Conservation (phyloP, 2,113 vertebrate genomes). For the Pangasianodon hypophthalmus region DNA sequence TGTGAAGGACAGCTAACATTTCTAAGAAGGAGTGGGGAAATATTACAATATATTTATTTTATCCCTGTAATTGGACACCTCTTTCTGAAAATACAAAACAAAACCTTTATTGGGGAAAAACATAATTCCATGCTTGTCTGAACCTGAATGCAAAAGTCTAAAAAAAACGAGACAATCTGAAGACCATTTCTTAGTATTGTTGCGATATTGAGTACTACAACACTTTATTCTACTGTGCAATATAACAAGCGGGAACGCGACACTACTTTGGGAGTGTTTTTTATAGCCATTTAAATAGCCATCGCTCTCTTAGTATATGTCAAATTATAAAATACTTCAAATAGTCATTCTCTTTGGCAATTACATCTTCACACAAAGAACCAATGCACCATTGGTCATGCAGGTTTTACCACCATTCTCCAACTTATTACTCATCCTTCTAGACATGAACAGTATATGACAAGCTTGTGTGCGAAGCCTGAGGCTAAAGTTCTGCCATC, state of each 20-base stretch:
- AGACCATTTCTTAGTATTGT: not conserved
- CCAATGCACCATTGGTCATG: not conserved
- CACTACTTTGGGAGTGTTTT: not conserved
- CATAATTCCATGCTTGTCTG: not conserved
- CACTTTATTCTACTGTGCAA: not conserved
- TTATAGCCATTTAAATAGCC: not conserved
- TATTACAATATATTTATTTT: not conserved
- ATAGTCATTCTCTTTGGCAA: not conserved
- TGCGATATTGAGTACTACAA: not conserved
- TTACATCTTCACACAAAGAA: not conserved
- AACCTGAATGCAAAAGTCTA: not conserved
- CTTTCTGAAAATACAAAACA: not conserved
- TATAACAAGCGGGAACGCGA: not conserved
- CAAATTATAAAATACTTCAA: not conserved
- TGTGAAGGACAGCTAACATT: not conserved
- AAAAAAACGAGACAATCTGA: not conserved
- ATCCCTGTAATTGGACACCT: not conserved
- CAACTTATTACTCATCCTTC: not conserved
- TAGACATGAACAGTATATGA: not conserved
- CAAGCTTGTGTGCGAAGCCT: conserved; percentile 19
- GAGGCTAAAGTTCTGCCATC: conserved; percentile 31
- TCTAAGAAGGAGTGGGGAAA: not conserved
- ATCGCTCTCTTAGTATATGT: not conserved
- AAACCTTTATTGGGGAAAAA: not conserved
- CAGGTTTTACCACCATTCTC: not conserved